These are phyloP conservation scores for Bombus superbus DNA, from an alignment of 1,140 invertebrate species.

Conservation along the genomic window DNA sequence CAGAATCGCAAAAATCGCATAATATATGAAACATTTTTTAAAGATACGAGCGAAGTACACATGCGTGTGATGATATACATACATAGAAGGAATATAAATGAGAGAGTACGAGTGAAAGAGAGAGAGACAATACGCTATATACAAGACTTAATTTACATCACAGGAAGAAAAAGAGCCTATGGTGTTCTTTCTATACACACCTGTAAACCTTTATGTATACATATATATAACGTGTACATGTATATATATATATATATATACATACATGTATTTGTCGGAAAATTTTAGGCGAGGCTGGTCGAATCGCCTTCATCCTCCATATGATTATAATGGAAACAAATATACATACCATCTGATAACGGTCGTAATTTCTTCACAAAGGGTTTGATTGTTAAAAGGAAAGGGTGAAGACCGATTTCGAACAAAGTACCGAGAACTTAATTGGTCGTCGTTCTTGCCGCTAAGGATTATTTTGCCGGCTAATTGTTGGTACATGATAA, in stretches of 20 bases:
- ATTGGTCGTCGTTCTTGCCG: neutral
- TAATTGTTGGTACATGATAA: conserved; percentile 18
- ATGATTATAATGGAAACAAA: conserved; percentile 10
- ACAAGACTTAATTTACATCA: conserved; percentile 52
- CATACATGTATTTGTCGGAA: conserved; percentile 13
- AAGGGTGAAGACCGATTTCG: conserved; percentile 11
- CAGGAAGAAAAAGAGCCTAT: neutral
- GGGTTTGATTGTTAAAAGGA: neutral
- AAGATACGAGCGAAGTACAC: neutral
- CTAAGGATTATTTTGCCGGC: neutral
- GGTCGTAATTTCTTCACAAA: conserved; percentile 4
- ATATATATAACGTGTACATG: neutral
- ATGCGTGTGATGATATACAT: conserved; percentile 11
- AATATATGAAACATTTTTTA: neutral
- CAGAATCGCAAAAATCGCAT: neutral
- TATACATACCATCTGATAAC: conserved; percentile 21
- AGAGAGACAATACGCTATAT: conserved; percentile 50
- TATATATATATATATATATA: conserved; percentile 1
- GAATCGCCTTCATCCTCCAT: conserved; percentile 18
- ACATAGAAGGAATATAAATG: neutral
- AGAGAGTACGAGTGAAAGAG: neutral
- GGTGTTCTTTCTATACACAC: conserved; percentile 34
- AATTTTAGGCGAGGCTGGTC: conserved; percentile 16
- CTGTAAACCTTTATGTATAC: conserved; percentile 35
- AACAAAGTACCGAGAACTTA: neutral